Base-by-base conservation (phyloP, 2,113 vertebrate genomes). In the Zingel zingel region DNA sequence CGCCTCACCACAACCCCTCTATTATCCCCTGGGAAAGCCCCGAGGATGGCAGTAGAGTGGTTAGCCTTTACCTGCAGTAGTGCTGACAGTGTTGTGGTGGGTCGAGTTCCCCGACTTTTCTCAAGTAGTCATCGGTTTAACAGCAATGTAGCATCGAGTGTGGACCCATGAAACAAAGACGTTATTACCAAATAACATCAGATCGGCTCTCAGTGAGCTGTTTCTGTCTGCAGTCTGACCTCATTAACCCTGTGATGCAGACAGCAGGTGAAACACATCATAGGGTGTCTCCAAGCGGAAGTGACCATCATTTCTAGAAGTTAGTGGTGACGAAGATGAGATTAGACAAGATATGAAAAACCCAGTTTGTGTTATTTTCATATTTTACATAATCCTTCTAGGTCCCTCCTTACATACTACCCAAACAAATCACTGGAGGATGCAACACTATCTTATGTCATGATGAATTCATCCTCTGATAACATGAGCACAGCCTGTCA, bases 21-120 rank as follows among this genome's bases (percentile, higher is more conserved):
- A n/a, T 69, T 67, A 77, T 77, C 59, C 88, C 76, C 51, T 14
- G 77, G 80, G 92, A 94, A 92, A 92, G 75, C 90, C 91, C 92
- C 86, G 45, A 75, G 66, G 78, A 23, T 57, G 77, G 77, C 69
- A 78, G 62, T 18, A 48, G 43, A 61, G 88, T 48, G 84, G 83
- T 93, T 77, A 70, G 48, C 48, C 58, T 85, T 88, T 71, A 93
- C 89, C 91, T 90, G 88, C 70, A 77, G 79, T 63, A 53, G 18
- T 86, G 90, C 84, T 91, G 88, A 89, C 88, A 48, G 18, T 71
- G 66, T 64, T 85, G 88, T 85, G 88, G 88, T 87, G n/a, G 2
- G 8, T 19, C 9, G 63, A 89, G 74, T 91, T 91, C 77, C 88
- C 89, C 89, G 39, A 47, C 45, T 79, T 71, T 91, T 90, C 84